These are phyloP conservation scores for Rostratula benghalensis DNA, from an alignment of 2,113 vertebrate genomes.

Conservation along the genomic window DNA sequence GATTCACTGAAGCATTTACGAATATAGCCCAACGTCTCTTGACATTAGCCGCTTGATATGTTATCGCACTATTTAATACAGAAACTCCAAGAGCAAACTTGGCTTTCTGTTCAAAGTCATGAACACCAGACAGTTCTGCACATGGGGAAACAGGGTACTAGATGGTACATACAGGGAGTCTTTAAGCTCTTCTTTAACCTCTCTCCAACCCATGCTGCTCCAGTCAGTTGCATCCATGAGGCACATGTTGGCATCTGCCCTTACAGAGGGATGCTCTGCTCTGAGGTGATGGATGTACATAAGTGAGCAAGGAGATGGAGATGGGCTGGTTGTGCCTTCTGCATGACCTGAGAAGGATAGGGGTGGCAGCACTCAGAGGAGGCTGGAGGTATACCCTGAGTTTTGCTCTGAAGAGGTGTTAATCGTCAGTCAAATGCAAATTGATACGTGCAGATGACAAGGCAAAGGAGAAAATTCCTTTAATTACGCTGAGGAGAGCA, in stretches of 20 bases:
- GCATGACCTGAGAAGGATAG: not conserved
- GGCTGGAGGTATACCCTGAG: not conserved
- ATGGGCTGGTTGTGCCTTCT: not conserved
- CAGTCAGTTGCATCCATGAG: not conserved
- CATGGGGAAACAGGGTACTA: not conserved
- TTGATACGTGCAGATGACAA: not conserved
- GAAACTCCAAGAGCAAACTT: not conserved
- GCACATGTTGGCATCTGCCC: not conserved
- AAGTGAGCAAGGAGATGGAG: not conserved
- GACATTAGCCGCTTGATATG: conserved; percentile 11
- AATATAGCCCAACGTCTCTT: conserved; percentile 52
- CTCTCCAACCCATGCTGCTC: not conserved
- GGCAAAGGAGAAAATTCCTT: not conserved
- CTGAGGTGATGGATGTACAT: accelerated
- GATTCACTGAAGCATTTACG: conserved; percentile 42
- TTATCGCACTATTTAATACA: conserved; percentile 33
- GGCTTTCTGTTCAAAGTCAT: not conserved
- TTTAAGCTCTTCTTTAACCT: not conserved
- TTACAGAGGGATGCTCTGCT: not conserved
- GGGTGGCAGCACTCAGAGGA: not conserved
- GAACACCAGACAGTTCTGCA: not conserved
- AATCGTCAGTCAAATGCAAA: not conserved
- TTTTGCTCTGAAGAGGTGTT: not conserved
- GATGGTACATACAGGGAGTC: not conserved
- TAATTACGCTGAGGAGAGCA: not conserved